Evolutionary conservation across 64 coral and sea anemone species (phyloP).

Genomic region (Porites lutea): DNA sequence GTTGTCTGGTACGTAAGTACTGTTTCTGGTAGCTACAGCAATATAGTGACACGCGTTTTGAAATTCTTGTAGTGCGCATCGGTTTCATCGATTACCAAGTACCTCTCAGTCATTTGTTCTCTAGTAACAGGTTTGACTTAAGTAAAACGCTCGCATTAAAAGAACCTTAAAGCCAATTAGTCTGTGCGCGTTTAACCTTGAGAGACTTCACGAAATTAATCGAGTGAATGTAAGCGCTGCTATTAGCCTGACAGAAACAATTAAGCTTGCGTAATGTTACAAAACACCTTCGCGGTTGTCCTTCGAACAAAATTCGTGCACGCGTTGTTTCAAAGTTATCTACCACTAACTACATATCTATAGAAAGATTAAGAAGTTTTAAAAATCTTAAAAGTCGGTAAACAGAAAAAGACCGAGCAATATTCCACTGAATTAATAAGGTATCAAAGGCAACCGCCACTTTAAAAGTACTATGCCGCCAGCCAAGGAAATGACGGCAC

Average conservation of each 20-base stretch:
- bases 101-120: not conserved
- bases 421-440: not conserved
- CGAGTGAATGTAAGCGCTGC: too few relatives aligned
- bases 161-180: too few relatives aligned
- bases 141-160: not conserved
- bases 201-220: too few relatives aligned
- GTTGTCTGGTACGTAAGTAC: not conserved
- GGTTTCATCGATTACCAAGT: conserved; percentile 9
- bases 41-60: not conserved
- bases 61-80: conserved; percentile 7
- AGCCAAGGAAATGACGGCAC: not conserved
- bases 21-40: conserved; percentile 10
- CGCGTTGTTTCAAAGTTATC: too few relatives aligned
- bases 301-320: not conserved
- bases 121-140: not conserved
- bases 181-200: too few relatives aligned
- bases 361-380: too few relatives aligned
- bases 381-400: not conserved
- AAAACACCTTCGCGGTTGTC: not conserved
- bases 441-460: not conserved
- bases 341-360: too few relatives aligned
- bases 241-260: too few relatives aligned
- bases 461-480: not conserved
- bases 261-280: too few relatives aligned
- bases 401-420: not conserved